Evolutionary conservation across 2,888 invertebrate genomes (phyloP).

Genomic region (Hydriomena furcata): DNA sequence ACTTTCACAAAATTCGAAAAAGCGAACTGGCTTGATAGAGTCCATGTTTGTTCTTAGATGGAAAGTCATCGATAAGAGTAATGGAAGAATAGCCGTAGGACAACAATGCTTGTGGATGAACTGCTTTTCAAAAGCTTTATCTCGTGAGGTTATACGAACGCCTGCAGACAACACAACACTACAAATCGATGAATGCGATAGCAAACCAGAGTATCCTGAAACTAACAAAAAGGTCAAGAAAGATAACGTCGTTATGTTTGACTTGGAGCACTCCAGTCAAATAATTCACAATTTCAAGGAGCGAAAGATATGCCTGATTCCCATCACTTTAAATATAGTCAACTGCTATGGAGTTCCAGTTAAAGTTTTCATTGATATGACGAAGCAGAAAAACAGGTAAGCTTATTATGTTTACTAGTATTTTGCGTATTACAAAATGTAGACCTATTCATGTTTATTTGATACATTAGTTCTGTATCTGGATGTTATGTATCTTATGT

Average conservation of each 20-base stretch:
- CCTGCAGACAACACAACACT: conserved; percentile 60
- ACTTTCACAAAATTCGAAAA: conserved; percentile 30
- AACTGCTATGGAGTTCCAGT: conserved; percentile 85
- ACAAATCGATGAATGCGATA: conserved; percentile 64
- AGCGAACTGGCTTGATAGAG: conserved; percentile 59
- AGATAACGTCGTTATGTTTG: conserved; percentile 82
- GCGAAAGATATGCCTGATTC: conserved; percentile 86
- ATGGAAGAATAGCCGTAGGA: conserved; percentile 84
- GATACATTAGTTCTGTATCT: too few relatives aligned
- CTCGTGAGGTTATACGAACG: conserved; percentile 56
- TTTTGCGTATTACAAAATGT: too few relatives aligned
- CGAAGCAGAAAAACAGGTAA: conserved; percentile 83
- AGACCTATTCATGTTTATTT: too few relatives aligned
- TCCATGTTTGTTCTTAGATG: conserved; percentile 79
- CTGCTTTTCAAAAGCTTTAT: conserved; percentile 80
- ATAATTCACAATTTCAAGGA: conserved; percentile 85
- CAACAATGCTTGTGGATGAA: conserved; percentile 87
- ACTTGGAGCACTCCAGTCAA: conserved; percentile 81
- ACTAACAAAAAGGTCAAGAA: conserved; percentile 60
- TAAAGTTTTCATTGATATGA: conserved; percentile 84
- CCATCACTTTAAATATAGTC: conserved; percentile 86
- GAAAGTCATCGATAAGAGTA: conserved; percentile 83
- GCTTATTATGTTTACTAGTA: conserved; percentile 20
- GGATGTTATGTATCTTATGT: too few relatives aligned
- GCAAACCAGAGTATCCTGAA: conserved; percentile 47